Base-by-base conservation (phyloP, 2,888 invertebrate genomes). In the Athalia circularis region DNA sequence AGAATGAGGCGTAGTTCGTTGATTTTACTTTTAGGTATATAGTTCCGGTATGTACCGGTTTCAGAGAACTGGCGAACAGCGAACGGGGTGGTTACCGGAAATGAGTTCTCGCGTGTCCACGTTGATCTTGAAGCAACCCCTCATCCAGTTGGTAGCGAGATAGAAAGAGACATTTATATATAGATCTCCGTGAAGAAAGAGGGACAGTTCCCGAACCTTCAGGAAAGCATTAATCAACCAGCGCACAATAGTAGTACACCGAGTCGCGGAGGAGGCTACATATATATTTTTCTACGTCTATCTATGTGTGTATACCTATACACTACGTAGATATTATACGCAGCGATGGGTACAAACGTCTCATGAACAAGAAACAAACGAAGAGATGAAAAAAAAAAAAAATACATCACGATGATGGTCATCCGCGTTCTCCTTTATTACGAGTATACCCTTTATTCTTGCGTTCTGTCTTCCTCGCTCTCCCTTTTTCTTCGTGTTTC, bases 71-170 rank as follows among this genome's bases (percentile, higher is more conserved):
- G 62, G 48, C 43, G 75, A 75, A 75, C 64, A 72, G 57, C 57
- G 57, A 13, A 72, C 7, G 54, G 5, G 54, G 43, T 62, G 75
- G 79, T 81, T 80, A 82, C 82, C 87, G 87, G 87, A 88, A 87
- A 88, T 88, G 87, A 88, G 86, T 87, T 88, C 85, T 87, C 86
- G 85, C 85, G 84, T 86, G 87, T 85, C 85, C 86, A 84, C 83
- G 84, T 67, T 65, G 75, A 75, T 75, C 75, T 75, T 75, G 29
- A 43, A 62, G 75, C 64, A 64, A 50, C 7, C 47, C 65, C 8
- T 6, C 13, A 11, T 62, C 62, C n/a, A 15, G 7, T 47, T 47
- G 50, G 13, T 11, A 75, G n/a, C 15, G 62, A 61, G 48, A 61
- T 7, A 48, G 13, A 74, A 0, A 48, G 48, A 48, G 9, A 48